Evolutionary conservation across 2,888 invertebrate species (phyloP).

Genomic region (Eucera pruinosa): DNA sequence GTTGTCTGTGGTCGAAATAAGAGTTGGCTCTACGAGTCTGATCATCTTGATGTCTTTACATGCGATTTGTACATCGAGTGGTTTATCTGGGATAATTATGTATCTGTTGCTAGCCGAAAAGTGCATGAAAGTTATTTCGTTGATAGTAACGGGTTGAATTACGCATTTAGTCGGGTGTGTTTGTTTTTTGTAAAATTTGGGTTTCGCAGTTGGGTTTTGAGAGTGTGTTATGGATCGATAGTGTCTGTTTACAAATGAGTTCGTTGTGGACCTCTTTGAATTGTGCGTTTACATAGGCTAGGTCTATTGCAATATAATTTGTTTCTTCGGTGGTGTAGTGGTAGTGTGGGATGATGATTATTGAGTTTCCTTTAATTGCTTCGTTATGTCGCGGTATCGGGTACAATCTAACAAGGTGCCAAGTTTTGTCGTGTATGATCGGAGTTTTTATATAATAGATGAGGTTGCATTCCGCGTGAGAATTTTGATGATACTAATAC

Average conservation of each 20-base stretch:
- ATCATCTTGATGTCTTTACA: constrained; percentile 1
- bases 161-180: background rate
- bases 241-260: constrained; percentile 1
- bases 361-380: background rate
- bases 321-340: too few relatives aligned
- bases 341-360: constrained; percentile 4
- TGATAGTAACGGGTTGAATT: background rate
- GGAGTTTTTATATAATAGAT: too few relatives aligned
- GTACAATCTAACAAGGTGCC: constrained; percentile 2
- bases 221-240: background rate
- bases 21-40: background rate
- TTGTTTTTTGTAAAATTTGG: too few relatives aligned
- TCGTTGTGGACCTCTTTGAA: constrained; percentile 6
- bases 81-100: background rate
- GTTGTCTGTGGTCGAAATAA: background rate
- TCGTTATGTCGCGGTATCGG: background rate
- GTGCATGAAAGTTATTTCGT: constrained; percentile 10
- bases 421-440: too few relatives aligned
- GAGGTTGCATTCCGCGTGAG: too few relatives aligned
- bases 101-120: too few relatives aligned
- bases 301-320: background rate
- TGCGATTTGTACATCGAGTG: constrained; percentile 14
- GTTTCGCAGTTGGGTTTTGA: background rate
- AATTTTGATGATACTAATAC: too few relatives aligned
- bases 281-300: background rate